Evolutionary conservation across 2,888 invertebrate genomes (phyloP).

Genomic region (Polietes domitor): DNA sequence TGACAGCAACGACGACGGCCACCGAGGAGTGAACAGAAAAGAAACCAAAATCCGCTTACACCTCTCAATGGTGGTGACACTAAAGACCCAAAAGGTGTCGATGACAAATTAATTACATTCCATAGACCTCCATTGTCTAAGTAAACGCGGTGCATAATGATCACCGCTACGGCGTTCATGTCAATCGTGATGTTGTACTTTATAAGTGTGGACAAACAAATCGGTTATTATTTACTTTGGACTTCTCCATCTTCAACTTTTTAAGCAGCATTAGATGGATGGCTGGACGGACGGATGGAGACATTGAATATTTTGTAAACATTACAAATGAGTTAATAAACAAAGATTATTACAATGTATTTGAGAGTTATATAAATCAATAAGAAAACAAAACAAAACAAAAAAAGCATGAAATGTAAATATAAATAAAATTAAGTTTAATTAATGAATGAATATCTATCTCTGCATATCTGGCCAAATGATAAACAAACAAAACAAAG

Average conservation of each 20-base stretch:
- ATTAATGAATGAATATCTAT: slow-evolving; percentile 42
- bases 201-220: slow-evolving; percentile 15
- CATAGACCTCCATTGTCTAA: slow-evolving; percentile 17
- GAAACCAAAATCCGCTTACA: slow-evolving; percentile 26
- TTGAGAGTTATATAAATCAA: slow-evolving; percentile 36
- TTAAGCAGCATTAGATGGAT: not conserved
- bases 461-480: not conserved
- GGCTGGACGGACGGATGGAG: not conserved
- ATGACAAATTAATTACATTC: slow-evolving; percentile 38
- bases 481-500: not conserved
- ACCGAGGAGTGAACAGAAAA: not conserved
- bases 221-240: slow-evolving; percentile 18
- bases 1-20: not conserved
- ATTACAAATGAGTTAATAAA: slow-evolving; percentile 54
- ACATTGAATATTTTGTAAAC: slow-evolving; percentile 49
- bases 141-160: slow-evolving; percentile 13
- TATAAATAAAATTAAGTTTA: slow-evolving; percentile 34
- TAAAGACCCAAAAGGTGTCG: slow-evolving; percentile 15
- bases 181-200: slow-evolving; percentile 36
- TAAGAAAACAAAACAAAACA: slow-evolving; percentile 10
- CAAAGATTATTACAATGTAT: slow-evolving; percentile 55
- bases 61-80: not conserved
- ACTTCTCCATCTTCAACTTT: slow-evolving; percentile 18
- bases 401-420: slow-evolving; percentile 14
- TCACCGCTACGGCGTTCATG: slow-evolving; percentile 7